A percentile compares a stretch with the other conserved stretches of the same genome.
Conservation (phyloP, 53 echinoderm and acorn worm genomes). For the Crossaster papposus region DNA sequence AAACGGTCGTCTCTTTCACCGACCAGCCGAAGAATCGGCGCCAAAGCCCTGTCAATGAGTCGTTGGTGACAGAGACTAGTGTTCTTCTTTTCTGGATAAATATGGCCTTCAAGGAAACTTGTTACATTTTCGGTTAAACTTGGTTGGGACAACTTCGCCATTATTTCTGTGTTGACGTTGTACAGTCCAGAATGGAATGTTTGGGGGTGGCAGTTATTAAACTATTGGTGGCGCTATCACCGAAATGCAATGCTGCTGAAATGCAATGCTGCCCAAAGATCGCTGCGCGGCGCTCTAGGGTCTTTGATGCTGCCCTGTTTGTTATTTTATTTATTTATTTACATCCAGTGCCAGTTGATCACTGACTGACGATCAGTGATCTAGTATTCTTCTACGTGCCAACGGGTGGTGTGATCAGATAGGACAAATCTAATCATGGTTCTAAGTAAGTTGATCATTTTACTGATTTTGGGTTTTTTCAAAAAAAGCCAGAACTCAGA, state of each 20-base stretch:
- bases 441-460: conserved; percentile 32
- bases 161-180: conserved; percentile 35
- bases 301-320: too few species aligned
- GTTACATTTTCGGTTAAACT: conserved; percentile 77
- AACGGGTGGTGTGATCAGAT: too few species aligned
- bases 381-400: too few species aligned
- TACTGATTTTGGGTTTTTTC: too few species aligned
- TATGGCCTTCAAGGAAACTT: conserved; percentile 61
- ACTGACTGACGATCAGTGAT: too few species aligned
- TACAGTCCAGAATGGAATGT: conserved; percentile 30
- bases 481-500: too few species aligned
- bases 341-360: too few species aligned
- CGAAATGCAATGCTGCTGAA: neutral
- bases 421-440: conserved; percentile 25
- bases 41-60: conserved; percentile 73
- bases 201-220: neutral
- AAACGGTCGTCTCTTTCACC: conserved; percentile 90
- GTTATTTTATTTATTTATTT: too few species aligned
- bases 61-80: conserved; percentile 43
- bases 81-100: conserved; percentile 46
- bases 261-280: too few species aligned
- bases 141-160: too few species aligned
- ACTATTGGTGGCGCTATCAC: conserved; percentile 40
- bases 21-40: conserved; percentile 72
- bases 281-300: too few species aligned